Conservation (phyloP, 2,113 vertebrate genomes). For the Rostratula benghalensis region DNA sequence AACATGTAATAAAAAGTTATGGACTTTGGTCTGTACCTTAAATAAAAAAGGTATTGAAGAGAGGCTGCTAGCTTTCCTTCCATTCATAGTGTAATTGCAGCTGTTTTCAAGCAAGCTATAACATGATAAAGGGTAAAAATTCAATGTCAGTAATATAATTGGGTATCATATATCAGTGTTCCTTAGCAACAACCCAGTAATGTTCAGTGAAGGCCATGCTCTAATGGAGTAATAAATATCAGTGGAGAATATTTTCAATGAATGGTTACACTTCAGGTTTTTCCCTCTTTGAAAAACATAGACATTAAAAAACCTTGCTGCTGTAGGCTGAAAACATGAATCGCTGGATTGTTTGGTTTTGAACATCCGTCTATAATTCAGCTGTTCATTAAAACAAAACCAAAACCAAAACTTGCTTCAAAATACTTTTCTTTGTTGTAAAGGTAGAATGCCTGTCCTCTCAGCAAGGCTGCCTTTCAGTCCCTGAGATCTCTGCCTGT, state of each 20-base stretch:
- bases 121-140: slow-evolving; percentile 39
- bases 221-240: slow-evolving; percentile 1
- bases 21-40: not conserved
- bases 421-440: not conserved
- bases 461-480: not conserved
- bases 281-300: not conserved
- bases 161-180: slow-evolving; percentile 20
- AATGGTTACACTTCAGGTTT: not conserved
- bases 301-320: not conserved
- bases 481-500: not conserved
- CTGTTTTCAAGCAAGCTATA: slow-evolving; percentile 16
- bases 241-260: slow-evolving; percentile 13
- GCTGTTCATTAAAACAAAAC: not conserved
- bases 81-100: slow-evolving; percentile 21
- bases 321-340: not conserved
- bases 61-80: not conserved
- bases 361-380: not conserved
- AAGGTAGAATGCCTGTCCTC: not conserved
- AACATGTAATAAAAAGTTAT: not conserved
- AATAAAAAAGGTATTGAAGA: not conserved
- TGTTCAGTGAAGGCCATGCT: not conserved
- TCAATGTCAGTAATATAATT: slow-evolving; percentile 29
- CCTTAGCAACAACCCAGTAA: slow-evolving; percentile 39
- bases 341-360: not conserved
- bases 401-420: not conserved